A percentile compares a stretch with the other conserved stretches of the same genome.
Conservation (phyloP, 2,113 vertebrate genomes). For the Martes martes region DNA sequence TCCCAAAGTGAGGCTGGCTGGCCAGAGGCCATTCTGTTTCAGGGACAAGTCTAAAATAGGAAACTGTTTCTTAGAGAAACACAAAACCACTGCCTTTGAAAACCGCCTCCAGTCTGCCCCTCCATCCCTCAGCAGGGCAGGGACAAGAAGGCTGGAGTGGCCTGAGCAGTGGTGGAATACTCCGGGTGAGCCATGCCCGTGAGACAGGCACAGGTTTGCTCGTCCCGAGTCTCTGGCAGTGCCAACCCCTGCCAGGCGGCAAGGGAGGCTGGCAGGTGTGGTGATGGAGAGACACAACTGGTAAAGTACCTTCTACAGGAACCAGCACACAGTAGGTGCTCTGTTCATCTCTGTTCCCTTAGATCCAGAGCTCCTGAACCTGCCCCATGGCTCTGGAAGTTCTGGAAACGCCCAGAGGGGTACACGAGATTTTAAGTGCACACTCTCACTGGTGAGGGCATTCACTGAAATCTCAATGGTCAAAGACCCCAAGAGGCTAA, state of each 20-base stretch:
- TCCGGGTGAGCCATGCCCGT: neutral
- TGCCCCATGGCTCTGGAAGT: neutral
- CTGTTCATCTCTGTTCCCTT: neutral
- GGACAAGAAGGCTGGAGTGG: neutral
- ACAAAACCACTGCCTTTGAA: neutral
- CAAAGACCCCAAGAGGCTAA: neutral
- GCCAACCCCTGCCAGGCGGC: neutral
- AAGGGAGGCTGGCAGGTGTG: neutral
- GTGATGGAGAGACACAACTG: neutral
- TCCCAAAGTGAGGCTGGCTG: neutral
- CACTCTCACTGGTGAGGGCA: neutral
- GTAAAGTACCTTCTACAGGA: neutral
- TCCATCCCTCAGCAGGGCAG: neutral
- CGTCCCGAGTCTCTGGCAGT: rapidly evolving
- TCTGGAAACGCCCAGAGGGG: neutral
- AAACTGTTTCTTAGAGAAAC: conserved; percentile 54
- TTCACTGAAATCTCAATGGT: neutral
- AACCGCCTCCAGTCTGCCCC: neutral
- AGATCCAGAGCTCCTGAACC: neutral
- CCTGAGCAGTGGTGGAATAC: neutral
- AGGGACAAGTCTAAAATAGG: conserved; percentile 55
- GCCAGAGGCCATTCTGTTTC: conserved; percentile 22
- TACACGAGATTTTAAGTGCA: neutral
- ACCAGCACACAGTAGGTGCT: neutral
- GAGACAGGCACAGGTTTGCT: neutral